phyloP scores from a whole-genome alignment of 1,140 invertebrate genomes.

The Eupristina koningsbergeri region DNA sequence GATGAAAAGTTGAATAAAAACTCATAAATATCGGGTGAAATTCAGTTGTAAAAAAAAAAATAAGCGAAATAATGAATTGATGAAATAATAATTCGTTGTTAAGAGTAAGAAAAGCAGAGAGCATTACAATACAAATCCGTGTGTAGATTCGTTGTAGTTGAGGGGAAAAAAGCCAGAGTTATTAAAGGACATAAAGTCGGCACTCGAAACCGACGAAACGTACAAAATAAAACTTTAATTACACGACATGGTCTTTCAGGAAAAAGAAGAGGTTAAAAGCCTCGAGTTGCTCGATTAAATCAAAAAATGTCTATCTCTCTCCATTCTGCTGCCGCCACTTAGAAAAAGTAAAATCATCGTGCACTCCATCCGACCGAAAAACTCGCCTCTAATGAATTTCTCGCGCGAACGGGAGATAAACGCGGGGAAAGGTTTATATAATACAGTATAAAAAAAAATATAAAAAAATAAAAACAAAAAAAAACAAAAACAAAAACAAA shows the following conservation, averaged over 20 bases:
- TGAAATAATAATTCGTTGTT: neutral
- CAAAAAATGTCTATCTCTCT: constrained; percentile 25
- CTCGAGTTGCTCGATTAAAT: constrained; percentile 41
- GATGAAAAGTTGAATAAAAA: neutral
- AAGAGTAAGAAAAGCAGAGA: neutral
- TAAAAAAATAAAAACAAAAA: too few relatives aligned
- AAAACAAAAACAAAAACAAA: too few relatives aligned
- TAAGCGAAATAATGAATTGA: neutral
- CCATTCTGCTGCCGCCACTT: neutral
- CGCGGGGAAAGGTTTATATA: constrained; percentile 15
- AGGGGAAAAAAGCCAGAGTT: neutral
- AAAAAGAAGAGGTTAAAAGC: constrained; percentile 32
- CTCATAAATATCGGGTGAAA: too few relatives aligned
- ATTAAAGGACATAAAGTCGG: constrained; percentile 45
- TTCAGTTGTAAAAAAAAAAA: neutral
- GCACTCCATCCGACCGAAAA: neutral
- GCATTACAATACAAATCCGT: neutral
- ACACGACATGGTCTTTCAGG: neutral
- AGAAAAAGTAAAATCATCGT: constrained; percentile 40
- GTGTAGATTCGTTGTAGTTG: neutral
- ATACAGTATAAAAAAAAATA: neutral
- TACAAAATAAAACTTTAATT: constrained; percentile 47
- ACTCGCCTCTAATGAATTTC: constrained; percentile 45
- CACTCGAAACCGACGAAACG: constrained; percentile 34
- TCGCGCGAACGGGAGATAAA: constrained; percentile 20